Conservation (phyloP, 2,888 invertebrate species). For the Pogonocherus hispidulus region DNA sequence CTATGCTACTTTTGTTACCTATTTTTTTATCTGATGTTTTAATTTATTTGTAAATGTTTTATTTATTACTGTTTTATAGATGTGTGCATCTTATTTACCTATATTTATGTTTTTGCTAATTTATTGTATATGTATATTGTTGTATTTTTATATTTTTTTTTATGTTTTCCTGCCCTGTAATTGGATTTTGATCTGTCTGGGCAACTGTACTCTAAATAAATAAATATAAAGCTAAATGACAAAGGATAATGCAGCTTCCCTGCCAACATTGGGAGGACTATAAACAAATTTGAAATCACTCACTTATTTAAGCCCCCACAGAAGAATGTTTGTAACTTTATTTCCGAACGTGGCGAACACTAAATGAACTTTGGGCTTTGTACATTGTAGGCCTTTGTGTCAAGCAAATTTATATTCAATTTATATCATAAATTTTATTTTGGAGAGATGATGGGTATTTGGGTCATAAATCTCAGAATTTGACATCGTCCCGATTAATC, state of each 20-base stretch:
- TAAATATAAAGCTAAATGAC: not conserved
- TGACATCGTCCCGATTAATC: conserved; percentile 39
- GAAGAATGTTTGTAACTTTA: conserved; percentile 38
- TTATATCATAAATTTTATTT: conserved; percentile 50
- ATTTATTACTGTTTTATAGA: too few species aligned
- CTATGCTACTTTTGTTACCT: too few species aligned
- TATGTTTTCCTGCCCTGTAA: too few species aligned
- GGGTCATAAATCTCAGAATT: conserved; percentile 37
- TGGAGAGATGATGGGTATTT: conserved; percentile 36
- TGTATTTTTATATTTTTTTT: too few species aligned
- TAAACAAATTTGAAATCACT: conserved; percentile 25
- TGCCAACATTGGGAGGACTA: not conserved
- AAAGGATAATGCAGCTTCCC: not conserved
- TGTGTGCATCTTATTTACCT: too few species aligned
- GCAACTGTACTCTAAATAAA: not conserved
- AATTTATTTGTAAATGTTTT: too few species aligned
- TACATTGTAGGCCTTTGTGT: conserved; percentile 42
- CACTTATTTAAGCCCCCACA: conserved; percentile 32
- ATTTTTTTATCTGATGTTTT: too few species aligned
- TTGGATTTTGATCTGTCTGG: too few species aligned
- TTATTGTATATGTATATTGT: too few species aligned
- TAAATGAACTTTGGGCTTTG: conserved; percentile 46
- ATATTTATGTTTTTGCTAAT: too few species aligned
- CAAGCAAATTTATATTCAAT: conserved; percentile 53
- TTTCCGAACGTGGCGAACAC: conserved; percentile 31